A percentile compares a stretch with the other conserved stretches of the same genome.
Evolutionary conservation across 2,888 invertebrate genomes (phyloP).

Genomic region (Torymus tubicola): DNA sequence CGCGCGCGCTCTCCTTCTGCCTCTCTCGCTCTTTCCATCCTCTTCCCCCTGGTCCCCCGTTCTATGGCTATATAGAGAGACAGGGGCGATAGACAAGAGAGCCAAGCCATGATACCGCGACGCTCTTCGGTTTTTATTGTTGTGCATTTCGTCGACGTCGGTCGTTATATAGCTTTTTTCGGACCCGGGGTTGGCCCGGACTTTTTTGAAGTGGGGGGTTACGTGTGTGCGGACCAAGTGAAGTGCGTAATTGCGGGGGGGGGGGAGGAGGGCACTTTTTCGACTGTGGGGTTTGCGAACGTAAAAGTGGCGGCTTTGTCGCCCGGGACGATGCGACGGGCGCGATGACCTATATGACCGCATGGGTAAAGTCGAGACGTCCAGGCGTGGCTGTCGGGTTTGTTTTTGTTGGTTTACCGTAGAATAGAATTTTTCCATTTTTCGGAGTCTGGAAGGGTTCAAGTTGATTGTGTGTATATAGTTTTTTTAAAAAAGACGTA

Average conservation of each 20-base stretch:
- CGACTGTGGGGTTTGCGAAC: not conserved
- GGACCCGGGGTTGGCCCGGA: not conserved
- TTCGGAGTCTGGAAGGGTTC: no score
- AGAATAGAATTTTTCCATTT: no score
- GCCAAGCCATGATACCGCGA: conserved; percentile 21
- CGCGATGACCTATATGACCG: not conserved
- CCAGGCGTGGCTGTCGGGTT: no score
- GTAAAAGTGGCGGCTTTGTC: not conserved
- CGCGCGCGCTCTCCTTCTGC: conserved; percentile 49
- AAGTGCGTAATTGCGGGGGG: conserved; percentile 14
- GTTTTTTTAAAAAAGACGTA: no score
- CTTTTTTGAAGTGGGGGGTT: not conserved
- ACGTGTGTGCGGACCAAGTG: not conserved
- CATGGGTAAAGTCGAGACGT: conserved; percentile 1
- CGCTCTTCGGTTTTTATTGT: not conserved
- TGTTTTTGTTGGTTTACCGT: no score
- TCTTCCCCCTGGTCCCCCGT: no score
- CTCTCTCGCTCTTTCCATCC: conserved; percentile 3
- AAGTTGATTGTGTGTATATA: no score
- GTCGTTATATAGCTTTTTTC: not conserved
- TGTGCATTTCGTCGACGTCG: not conserved
- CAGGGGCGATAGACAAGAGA: not conserved
- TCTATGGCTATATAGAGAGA: not conserved
- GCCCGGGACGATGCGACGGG: not conserved
- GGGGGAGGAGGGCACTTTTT: not conserved